phyloP scores from a whole-genome alignment of 2,113 vertebrate species.

The Hypocryptadius cinnamomeus region DNA sequence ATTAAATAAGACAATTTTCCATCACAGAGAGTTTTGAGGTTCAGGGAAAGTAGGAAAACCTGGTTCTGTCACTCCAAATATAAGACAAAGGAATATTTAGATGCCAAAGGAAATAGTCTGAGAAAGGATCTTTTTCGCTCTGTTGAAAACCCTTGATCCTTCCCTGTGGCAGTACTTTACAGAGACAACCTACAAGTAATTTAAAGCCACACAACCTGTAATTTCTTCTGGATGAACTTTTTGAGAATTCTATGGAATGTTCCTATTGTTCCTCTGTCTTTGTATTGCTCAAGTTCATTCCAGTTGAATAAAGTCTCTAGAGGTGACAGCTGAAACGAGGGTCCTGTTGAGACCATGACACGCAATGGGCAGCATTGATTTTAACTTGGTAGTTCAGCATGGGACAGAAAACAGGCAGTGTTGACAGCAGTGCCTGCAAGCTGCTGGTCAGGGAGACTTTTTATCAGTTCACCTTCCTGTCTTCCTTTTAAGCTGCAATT shows the following conservation, averaged over 20 bases:
- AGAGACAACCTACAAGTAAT: neutral
- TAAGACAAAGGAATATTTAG: neutral
- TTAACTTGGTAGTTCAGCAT: neutral
- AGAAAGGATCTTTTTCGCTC: neutral
- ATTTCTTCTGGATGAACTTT: neutral
- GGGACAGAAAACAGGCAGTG: neutral
- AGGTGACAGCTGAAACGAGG: neutral
- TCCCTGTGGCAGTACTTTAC: neutral
- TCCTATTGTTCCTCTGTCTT: neutral
- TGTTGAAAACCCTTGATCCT: neutral
- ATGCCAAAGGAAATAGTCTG: neutral
- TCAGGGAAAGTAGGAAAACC: neutral
- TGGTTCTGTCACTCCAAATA: neutral
- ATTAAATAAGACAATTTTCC: conserved; percentile 6
- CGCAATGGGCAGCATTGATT: neutral
- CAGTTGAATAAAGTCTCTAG: neutral
- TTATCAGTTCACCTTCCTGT: neutral
- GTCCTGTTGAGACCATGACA: neutral
- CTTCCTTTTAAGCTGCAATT: neutral
- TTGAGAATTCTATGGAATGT: neutral
- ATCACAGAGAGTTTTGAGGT: neutral
- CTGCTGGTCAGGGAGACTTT: neutral
- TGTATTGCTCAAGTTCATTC: neutral
- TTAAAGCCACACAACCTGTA: neutral
- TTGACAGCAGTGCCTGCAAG: neutral